Evolutionary conservation across 2,888 invertebrate species (phyloP).

Genomic region (Hemicrepidius hirtus): DNA sequence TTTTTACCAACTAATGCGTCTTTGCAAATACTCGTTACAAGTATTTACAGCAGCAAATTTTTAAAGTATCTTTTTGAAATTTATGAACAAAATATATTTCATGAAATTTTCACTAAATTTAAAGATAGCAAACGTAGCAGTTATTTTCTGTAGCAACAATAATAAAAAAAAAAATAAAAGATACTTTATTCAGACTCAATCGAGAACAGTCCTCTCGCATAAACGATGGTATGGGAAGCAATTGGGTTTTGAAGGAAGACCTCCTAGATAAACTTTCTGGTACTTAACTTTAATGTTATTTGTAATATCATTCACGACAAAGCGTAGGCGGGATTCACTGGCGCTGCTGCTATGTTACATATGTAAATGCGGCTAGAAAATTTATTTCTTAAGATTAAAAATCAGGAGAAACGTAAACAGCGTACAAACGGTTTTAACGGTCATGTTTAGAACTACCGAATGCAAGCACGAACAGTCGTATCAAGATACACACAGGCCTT

Average conservation of each 20-base stretch:
- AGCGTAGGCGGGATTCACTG: slow-evolving; percentile 52
- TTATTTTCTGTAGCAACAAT: too few species aligned
- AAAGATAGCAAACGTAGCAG: too few species aligned
- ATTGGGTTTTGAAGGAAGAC: slow-evolving; percentile 29
- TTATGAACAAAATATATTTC: too few species aligned
- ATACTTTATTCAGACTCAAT: too few species aligned
- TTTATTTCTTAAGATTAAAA: slow-evolving; percentile 59
- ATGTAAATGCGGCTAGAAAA: slow-evolving; percentile 51
- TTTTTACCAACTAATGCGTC: slow-evolving; percentile 44
- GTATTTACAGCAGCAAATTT: background rate
- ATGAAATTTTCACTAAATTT: too few species aligned
- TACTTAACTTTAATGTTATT: slow-evolving; percentile 48
- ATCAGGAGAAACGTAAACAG: slow-evolving; percentile 60
- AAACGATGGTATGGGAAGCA: slow-evolving; percentile 23
- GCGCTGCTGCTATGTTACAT: slow-evolving; percentile 50
- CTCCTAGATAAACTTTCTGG: slow-evolving; percentile 45
- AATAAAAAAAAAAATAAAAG: too few species aligned
- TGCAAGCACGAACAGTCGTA: slow-evolving; percentile 60
- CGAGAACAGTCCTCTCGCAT: too few species aligned
- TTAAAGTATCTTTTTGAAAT: background rate
- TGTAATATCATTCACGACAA: slow-evolving; percentile 48
- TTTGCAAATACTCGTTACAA: slow-evolving; percentile 11
- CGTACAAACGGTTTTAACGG: slow-evolving; percentile 58
- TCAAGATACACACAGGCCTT: slow-evolving; percentile 60
- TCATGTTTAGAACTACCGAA: slow-evolving; percentile 61